Conservation (phyloP, 2,113 vertebrate genomes). For the Strigops habroptila region DNA sequence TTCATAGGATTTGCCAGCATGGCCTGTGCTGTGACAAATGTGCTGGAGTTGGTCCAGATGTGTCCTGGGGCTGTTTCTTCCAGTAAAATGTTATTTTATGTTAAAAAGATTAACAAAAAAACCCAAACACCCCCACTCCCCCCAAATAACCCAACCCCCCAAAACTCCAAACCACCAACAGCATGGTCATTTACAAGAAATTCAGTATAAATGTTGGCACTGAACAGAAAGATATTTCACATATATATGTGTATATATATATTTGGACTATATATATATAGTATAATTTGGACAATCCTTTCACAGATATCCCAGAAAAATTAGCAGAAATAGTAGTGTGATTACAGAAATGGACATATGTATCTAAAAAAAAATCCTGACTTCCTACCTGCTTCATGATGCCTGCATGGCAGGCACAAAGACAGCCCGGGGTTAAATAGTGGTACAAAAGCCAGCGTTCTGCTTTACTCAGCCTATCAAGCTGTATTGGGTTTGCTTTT, state of each 20-base stretch:
- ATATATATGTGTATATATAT: no score
- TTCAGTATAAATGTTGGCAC: background rate
- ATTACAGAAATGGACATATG: background rate
- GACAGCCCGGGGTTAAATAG: background rate
- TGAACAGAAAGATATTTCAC: background rate
- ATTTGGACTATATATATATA: no score
- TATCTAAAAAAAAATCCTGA: background rate
- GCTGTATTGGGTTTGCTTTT: background rate
- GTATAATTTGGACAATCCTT: background rate
- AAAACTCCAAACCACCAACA: background rate
- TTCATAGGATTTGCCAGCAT: background rate
- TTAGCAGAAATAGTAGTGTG: background rate
- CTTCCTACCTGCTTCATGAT: background rate
- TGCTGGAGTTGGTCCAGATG: background rate
- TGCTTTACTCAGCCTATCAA: background rate
- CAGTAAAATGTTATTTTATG: background rate
- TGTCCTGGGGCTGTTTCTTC: background rate
- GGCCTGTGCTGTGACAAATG: background rate
- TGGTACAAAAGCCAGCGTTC: background rate
- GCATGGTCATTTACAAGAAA: background rate
- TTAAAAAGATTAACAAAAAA: background rate
- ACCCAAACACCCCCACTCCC: background rate
- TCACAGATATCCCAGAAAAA: background rate
- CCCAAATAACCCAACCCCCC: background rate
- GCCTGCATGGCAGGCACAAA: background rate